phyloP scores from a whole-genome alignment of 2,888 invertebrate species.

The Fragum fragum region DNA sequence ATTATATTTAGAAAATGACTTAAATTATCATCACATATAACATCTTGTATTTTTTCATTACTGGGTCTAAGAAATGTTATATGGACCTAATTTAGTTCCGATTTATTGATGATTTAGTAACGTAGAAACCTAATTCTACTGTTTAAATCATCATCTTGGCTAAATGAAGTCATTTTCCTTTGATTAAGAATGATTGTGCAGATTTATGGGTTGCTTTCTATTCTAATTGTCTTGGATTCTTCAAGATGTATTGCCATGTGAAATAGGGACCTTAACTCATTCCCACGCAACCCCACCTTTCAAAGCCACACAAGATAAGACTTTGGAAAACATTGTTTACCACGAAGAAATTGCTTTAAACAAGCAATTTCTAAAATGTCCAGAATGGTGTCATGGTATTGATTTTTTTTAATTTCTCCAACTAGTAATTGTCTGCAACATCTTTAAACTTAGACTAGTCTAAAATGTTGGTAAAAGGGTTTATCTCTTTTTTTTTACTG shows the following conservation, averaged over 20 bases:
- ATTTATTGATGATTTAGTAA: neutral
- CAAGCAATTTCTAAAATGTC: no score
- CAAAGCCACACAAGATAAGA: no score
- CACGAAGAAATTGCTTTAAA: no score
- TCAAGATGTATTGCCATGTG: neutral
- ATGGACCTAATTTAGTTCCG: neutral
- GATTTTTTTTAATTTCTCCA: no score
- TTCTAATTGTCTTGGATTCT: constrained; percentile 11
- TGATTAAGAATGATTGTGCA: neutral
- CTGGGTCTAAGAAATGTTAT: neutral
- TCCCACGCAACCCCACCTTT: no score
- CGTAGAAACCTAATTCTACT: neutral
- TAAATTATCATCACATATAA: neutral
- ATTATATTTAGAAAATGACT: no score
- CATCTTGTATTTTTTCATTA: neutral
- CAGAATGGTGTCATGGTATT: no score
- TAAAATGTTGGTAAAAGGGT: no score
- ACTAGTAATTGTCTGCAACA: no score
- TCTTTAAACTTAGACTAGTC: no score
- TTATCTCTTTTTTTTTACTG: no score
- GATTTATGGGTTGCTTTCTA: neutral
- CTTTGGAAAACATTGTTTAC: no score
- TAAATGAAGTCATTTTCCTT: constrained; percentile 3
- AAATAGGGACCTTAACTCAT: neutral
- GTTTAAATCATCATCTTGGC: neutral